Evolutionary conservation across 30 jellyfish, hydroid and myxozoan species (phyloP).

Genomic region (Morbakka virulenta): DNA sequence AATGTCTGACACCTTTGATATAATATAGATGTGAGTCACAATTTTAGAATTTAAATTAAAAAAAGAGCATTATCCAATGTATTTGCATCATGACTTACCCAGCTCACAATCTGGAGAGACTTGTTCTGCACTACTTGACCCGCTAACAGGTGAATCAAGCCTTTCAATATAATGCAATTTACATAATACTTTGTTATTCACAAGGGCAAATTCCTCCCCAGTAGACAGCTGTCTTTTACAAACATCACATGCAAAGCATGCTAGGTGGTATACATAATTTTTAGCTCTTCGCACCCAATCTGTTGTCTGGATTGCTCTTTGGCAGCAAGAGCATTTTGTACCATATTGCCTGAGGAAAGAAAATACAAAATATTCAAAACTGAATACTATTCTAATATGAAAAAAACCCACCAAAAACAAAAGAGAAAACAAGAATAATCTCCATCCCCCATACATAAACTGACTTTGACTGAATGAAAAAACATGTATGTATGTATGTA

Average conservation of each 20-base stretch:
- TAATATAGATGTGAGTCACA: no score
- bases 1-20: no score
- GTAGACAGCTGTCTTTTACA: conserved; percentile 94
- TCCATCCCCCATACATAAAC: no score
- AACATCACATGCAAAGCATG: conserved; percentile 95
- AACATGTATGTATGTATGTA: no score
- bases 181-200: conserved; percentile 78
- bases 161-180: conserved; percentile 89
- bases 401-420: no score
- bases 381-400: no score
- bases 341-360: conserved; percentile 77
- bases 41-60: no score
- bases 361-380: no score
- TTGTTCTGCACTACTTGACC: not conserved
- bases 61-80: no score
- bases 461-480: no score
- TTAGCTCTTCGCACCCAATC: conserved; percentile 96
- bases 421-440: no score
- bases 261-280: conserved; percentile 86
- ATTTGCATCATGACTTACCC: no score
- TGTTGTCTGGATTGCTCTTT: conserved; percentile 79
- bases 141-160: conserved; percentile 69
- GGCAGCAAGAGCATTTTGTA: conserved; percentile 85
- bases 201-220: conserved; percentile 94
- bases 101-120: not conserved